Evolutionary conservation across 1,140 invertebrate species (phyloP).

Genomic region (Lanistes nyassanus): DNA sequence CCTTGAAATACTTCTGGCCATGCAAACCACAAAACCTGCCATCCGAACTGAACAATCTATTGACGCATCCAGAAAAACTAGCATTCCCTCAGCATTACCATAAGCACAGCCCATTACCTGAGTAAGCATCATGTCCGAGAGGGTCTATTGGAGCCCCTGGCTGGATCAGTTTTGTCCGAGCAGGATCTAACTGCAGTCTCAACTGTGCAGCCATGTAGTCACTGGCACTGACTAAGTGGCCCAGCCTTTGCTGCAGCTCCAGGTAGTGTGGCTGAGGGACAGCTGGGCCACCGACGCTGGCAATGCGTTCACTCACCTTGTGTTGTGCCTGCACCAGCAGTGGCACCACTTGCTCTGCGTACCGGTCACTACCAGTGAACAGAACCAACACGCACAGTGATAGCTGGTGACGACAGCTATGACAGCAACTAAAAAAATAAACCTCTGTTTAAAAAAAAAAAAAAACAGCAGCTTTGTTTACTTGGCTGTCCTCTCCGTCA

Average conservation of each 20-base stretch:
- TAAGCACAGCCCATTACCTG: slow-evolving; percentile 35
- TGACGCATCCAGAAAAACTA: too few relatives aligned
- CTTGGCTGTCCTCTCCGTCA: too few relatives aligned
- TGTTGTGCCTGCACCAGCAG: slow-evolving; percentile 64
- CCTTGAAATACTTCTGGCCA: too few relatives aligned
- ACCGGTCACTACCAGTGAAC: slow-evolving; percentile 63
- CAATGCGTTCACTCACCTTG: slow-evolving; percentile 50
- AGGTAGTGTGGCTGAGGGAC: slow-evolving; percentile 60
- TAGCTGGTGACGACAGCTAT: too few relatives aligned
- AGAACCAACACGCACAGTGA: too few relatives aligned
- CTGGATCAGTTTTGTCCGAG: slow-evolving; percentile 26
- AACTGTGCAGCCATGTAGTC: slow-evolving; percentile 59
- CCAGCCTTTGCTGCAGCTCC: slow-evolving; percentile 44
- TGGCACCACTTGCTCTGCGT: slow-evolving; percentile 63
- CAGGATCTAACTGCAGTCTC: slow-evolving; percentile 41
- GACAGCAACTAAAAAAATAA: too few relatives aligned
- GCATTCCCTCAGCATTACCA: too few relatives aligned
- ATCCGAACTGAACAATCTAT: too few relatives aligned
- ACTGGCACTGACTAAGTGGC: slow-evolving; percentile 52
- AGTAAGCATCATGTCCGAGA: slow-evolving; percentile 55
- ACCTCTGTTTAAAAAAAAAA: too few relatives aligned
- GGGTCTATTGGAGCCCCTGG: slow-evolving; percentile 61
- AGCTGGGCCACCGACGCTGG: slow-evolving; percentile 39
- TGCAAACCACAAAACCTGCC: too few relatives aligned
- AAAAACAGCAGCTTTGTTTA: too few relatives aligned